Evolutionary conservation across 2,113 vertebrate genomes (phyloP).

Genomic region (Pollachius pollachius): DNA sequence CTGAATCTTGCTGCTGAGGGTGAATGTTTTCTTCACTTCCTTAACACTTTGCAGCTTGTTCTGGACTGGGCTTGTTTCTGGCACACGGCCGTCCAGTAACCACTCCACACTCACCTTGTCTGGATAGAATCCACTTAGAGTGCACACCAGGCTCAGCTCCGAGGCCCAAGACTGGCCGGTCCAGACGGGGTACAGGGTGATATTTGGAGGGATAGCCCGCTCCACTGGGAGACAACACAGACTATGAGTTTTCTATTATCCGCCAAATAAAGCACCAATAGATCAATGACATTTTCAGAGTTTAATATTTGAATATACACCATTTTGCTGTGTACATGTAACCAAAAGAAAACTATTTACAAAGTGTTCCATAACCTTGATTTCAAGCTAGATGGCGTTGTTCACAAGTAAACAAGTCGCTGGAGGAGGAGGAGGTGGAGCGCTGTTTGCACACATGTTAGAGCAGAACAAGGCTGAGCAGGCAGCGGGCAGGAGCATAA

Average conservation of each 20-base stretch:
- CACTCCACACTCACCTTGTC: slow-evolving; percentile 36
- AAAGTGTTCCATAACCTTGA: neutral
- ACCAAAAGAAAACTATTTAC: neutral
- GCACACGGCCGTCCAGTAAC: neutral
- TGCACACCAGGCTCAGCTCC: slow-evolving; percentile 54
- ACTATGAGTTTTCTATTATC: neutral
- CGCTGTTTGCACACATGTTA: slow-evolving; percentile 40
- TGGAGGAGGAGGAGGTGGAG: slow-evolving; percentile 24
- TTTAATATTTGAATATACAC: slow-evolving; percentile 36
- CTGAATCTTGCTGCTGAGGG: slow-evolving; percentile 44
- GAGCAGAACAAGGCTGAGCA: slow-evolving; percentile 33
- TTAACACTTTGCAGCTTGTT: slow-evolving; percentile 17
- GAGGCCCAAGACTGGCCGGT: slow-evolving; percentile 10
- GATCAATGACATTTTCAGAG: neutral
- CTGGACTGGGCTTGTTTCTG: rapidly evolving
- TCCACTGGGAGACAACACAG: slow-evolving; percentile 33
- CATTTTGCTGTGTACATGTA: slow-evolving; percentile 21
- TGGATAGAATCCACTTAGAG: slow-evolving; percentile 46
- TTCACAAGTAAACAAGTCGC: neutral
- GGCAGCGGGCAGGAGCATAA: slow-evolving; percentile 45
- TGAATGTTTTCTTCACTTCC: neutral
- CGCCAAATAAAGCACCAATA: neutral
- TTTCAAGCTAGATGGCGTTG: slow-evolving; percentile 31
- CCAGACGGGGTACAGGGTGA: slow-evolving; percentile 49
- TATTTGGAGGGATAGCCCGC: slow-evolving; percentile 20